phyloP scores from a whole-genome alignment of 2,113 vertebrate genomes.

The Ursus arctos region DNA sequence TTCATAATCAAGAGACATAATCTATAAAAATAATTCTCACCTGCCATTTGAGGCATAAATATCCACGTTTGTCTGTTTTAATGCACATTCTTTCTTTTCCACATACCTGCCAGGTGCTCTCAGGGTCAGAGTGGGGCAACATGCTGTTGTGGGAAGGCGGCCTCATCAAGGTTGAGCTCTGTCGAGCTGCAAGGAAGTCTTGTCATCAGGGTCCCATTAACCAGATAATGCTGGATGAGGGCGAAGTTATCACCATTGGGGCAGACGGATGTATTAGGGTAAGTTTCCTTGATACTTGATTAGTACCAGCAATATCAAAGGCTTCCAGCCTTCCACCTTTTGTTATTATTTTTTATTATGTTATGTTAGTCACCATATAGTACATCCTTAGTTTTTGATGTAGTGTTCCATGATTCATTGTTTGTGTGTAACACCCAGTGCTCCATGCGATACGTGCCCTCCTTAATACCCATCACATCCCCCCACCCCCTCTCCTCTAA shows the following conservation, averaged over 20 bases:
- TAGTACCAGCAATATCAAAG: not conserved
- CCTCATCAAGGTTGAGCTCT: constrained; percentile 95
- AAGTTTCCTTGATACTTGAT: constrained; percentile 73
- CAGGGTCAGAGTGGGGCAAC: constrained; percentile 97
- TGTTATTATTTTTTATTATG: too few species aligned
- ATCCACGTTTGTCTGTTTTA: not conserved
- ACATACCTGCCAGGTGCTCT: constrained; percentile 91
- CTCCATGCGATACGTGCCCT: too few species aligned
- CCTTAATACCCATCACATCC: too few species aligned
- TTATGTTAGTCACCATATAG: too few species aligned
- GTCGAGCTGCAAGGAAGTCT: constrained; percentile 83
- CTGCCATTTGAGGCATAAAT: not conserved
- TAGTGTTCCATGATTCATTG: too few species aligned
- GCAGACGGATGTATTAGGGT: constrained; percentile 94
- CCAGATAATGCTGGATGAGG: constrained; percentile 94
- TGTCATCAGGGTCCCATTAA: constrained; percentile 93
- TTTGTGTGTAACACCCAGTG: too few species aligned
- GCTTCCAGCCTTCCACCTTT: not conserved
- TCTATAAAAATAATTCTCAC: not conserved
- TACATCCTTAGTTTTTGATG: too few species aligned
- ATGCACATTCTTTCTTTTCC: not conserved
- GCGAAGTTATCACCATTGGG: constrained; percentile 93
- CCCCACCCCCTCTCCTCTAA: too few species aligned
- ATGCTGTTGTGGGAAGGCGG: constrained; percentile 96
- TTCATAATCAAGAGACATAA: not conserved